These are phyloP conservation scores for Carassius carassius DNA, from an alignment of 2,113 vertebrate species.

Conservation along the genomic window DNA sequence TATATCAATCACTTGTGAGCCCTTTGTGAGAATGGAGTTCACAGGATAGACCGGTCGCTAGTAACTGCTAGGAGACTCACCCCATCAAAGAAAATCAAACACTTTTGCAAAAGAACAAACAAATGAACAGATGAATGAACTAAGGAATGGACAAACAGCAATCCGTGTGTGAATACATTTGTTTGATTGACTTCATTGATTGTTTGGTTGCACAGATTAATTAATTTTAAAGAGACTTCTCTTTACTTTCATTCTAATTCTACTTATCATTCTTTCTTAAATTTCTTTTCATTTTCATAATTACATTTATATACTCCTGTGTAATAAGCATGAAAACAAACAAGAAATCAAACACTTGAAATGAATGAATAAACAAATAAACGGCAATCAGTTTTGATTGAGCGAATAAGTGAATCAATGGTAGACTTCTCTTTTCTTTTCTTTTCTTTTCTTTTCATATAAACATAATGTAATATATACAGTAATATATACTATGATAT, in stretches of 20 bases:
- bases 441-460: not conserved
- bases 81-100: not conserved
- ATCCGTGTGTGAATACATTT: not conserved
- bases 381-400: not conserved
- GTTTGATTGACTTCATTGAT: not conserved
- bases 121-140: not conserved
- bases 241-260: not conserved
- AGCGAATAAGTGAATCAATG: not conserved
- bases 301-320: not conserved
- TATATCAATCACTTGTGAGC: conserved; percentile 49
- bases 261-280: not conserved
- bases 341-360: not conserved
- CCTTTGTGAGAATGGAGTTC: conserved; percentile 23
- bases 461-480: not conserved
- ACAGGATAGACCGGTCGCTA: conserved; percentile 16
- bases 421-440: not conserved
- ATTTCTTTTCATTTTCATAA: not conserved
- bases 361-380: not conserved
- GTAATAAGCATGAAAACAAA: not conserved
- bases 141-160: not conserved
- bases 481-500: not conserved
- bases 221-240: not conserved
- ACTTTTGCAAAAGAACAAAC: not conserved
- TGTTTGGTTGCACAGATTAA: not conserved
- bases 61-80: conserved; percentile 5